These are phyloP conservation scores for Amphimallon solstitiale DNA, from an alignment of 2,888 invertebrate species.

Conservation along the genomic window DNA sequence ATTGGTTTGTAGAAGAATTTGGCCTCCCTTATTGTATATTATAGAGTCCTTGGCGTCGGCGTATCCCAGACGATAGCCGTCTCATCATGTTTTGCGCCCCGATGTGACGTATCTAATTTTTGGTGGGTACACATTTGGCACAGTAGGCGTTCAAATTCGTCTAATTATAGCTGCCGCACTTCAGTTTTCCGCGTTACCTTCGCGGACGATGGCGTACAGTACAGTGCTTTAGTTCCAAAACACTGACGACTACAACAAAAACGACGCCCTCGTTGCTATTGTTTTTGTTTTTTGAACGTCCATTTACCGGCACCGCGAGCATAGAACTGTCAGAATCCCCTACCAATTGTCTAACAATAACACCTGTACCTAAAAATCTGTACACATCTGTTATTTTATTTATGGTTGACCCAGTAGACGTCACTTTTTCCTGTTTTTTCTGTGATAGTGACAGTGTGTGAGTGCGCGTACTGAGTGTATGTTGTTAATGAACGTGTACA, in stretches of 20 bases:
- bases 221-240: constrained; percentile 47
- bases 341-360: neutral
- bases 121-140: constrained; percentile 41
- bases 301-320: neutral
- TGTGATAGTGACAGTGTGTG: constrained; percentile 23
- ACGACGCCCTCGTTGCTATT: constrained; percentile 31
- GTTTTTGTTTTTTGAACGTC: constrained; percentile 7
- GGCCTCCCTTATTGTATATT: neutral
- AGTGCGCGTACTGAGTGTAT: constrained; percentile 21
- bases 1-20: neutral
- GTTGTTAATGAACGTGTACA: neutral
- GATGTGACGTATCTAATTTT: constrained; percentile 20
- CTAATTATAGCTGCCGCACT: constrained; percentile 51
- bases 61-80: neutral
- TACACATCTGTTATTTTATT: neutral
- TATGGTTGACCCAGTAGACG: neutral
- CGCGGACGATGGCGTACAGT: constrained; percentile 48
- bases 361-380: neutral
- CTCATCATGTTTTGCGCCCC: constrained; percentile 18
- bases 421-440: constrained; percentile 1
- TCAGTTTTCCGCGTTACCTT: constrained; percentile 52
- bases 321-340: neutral
- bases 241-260: constrained; percentile 24
- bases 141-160: constrained; percentile 51
- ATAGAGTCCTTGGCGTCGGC: constrained; percentile 2